Base-by-base conservation (phyloP, 2,113 vertebrate genomes). In the Micronisus gabar region DNA sequence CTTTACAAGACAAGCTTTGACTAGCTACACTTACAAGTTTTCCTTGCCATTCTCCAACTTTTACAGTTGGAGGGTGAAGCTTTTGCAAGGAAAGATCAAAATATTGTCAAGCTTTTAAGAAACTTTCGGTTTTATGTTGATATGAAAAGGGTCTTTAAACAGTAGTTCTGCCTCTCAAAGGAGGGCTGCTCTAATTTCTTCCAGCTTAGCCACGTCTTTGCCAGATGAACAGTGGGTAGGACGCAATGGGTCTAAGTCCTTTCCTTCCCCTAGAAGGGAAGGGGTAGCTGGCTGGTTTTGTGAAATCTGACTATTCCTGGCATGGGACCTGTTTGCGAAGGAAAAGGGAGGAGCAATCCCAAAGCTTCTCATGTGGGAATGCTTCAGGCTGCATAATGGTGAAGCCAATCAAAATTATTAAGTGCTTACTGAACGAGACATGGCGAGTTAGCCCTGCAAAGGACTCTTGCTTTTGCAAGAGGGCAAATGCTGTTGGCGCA, bases 391-490 rank as follows among this genome's bases (percentile, higher is more conserved):
- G 0, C 76, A 56, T 2, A 1, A 68, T 1, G 18, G 50, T 23
- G 81, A 90, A 40, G 48, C 23, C 48, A 52, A 63, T 14, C 62
- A 40, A 40, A 65, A 66, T 23, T 4, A n/a, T 1, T 10, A 26
- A 32, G 34, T 3, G 38, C 52, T 56, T 30, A 11, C 29, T 23
- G 85, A 66, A 36, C 2, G 3, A 47, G 41, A 38, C 30, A 32
- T 6, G 1, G 26, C 0, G 2, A 86, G 38, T 6, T 36, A 50
- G 43, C 41, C 62, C 48, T 2, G 34, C 25, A 4, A 41, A 10
- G 48, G 14, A 50, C 9, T 40, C 29, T 15, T 34, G 70, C 43
- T 76, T 36, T 15, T 65, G 30, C 27, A 66, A 52, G 12, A 92
- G 67, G 20, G 47, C 58, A 10, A 71, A 53, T 0, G 3, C 26